Evolutionary conservation across 1,140 invertebrate species (phyloP).

Genomic region (Lepidurus arcticus): DNA sequence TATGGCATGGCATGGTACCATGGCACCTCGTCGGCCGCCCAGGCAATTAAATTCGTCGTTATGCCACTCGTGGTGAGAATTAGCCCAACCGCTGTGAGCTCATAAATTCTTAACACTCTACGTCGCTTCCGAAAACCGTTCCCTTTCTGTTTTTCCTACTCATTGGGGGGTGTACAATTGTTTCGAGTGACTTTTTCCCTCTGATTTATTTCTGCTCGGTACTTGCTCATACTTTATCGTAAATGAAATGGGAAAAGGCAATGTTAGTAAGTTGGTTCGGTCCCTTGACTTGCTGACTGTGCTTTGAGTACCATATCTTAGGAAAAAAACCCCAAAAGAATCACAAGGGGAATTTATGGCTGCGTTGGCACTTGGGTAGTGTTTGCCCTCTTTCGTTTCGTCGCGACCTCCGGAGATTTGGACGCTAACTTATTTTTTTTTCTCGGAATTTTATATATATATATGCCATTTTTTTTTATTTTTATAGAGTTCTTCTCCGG

Average conservation of each 20-base stretch:
- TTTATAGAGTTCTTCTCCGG: too few species aligned
- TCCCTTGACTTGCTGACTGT: background rate
- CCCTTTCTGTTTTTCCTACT: background rate
- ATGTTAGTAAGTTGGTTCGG: background rate
- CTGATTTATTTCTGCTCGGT: background rate
- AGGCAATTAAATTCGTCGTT: background rate
- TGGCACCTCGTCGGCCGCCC: background rate
- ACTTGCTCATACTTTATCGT: background rate
- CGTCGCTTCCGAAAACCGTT: background rate
- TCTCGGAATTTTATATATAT: too few species aligned
- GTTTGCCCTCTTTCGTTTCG: background rate
- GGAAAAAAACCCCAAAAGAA: background rate
- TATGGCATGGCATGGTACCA: background rate
- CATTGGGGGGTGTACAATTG: background rate
- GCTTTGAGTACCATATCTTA: background rate
- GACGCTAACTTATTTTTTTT: too few species aligned
- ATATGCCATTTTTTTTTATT: too few species aligned
- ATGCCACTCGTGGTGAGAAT: conserved; percentile 17
- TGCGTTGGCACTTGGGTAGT: conserved; percentile 14
- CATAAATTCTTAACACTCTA: background rate
- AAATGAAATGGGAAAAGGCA: background rate
- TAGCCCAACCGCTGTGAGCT: conserved; percentile 9
- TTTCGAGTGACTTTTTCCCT: background rate
- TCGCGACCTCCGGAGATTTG: background rate
- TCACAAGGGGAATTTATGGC: background rate